Percentiles rank a stretch among this genome's conserved stretches.
Evolutionary conservation across 2,113 vertebrate genomes (phyloP).

Genomic region (Elephantulus edwardii): DNA sequence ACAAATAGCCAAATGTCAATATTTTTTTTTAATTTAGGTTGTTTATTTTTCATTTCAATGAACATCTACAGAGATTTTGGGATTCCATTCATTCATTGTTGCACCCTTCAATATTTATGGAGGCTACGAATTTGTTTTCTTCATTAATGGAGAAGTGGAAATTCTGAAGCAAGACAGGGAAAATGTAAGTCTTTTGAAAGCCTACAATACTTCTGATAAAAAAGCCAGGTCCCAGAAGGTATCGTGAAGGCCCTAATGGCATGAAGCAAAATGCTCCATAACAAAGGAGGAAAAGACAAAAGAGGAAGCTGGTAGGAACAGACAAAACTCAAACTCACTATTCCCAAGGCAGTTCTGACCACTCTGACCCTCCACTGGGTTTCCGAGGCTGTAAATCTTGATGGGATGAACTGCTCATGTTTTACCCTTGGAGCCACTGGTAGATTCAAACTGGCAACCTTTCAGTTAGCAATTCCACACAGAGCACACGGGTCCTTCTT

Average conservation of each 20-base stretch:
- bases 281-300: too few relatives aligned
- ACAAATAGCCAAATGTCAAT: slow-evolving; percentile 14
- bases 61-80: too few relatives aligned
- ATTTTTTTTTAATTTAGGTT: too few relatives aligned
- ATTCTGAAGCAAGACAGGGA: background rate
- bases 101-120: background rate
- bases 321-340: background rate
- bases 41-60: too few relatives aligned
- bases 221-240: background rate
- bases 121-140: background rate
- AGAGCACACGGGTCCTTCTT: too few relatives aligned
- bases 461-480: too few relatives aligned
- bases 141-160: background rate
- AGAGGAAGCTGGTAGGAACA: background rate
- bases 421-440: too few relatives aligned
- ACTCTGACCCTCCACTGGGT: too few relatives aligned
- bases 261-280: background rate
- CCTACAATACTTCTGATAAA: background rate
- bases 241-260: background rate
- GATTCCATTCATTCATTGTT: too few relatives aligned
- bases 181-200: background rate
- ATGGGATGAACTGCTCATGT: too few relatives aligned
- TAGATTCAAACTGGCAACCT: too few relatives aligned
- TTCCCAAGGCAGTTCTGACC: background rate
- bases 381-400: too few relatives aligned